These are phyloP conservation scores for Coilia nasus DNA, from an alignment of 2,797 vertebrate genomes.

Conservation along the genomic window DNA sequence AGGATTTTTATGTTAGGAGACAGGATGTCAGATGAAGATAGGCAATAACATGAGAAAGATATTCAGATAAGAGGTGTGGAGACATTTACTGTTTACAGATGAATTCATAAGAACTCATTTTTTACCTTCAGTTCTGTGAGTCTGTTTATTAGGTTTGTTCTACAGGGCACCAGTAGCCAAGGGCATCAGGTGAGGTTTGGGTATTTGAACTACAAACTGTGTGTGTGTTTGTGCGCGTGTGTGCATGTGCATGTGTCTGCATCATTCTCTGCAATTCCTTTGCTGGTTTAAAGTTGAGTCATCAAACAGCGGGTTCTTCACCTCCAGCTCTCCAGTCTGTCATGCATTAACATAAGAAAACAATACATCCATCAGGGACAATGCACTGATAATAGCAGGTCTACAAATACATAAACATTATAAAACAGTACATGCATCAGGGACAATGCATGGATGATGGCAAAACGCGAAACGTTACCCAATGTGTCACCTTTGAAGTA, in stretches of 20 bases:
- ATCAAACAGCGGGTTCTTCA: constrained; percentile 95
- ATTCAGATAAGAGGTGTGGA: not conserved
- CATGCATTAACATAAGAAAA: not conserved
- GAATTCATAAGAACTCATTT: not conserved
- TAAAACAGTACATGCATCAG: not conserved
- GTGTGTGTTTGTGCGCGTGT: constrained; percentile 30
- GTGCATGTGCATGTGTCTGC: constrained; percentile 11
- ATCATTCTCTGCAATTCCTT: constrained; percentile 75
- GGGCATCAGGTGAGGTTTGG: not conserved
- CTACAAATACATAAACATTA: too few species aligned
- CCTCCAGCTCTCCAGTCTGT: constrained; percentile 98
- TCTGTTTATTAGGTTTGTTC: constrained; percentile 27
- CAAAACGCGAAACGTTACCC: too few species aligned
- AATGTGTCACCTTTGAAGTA: too few species aligned
- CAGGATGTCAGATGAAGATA: too few species aligned
- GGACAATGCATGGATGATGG: too few species aligned
- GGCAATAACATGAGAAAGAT: too few species aligned
- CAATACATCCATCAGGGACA: not conserved
- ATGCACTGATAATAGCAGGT: too few species aligned
- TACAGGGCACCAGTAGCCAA: not conserved
- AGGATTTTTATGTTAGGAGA: too few species aligned
- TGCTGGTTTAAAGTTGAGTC: constrained; percentile 79
- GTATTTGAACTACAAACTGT: not conserved
- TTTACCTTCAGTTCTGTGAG: not conserved
- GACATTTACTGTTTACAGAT: not conserved